Conservation (phyloP, 2,888 invertebrate genomes). For the Acrobasis consociella region DNA sequence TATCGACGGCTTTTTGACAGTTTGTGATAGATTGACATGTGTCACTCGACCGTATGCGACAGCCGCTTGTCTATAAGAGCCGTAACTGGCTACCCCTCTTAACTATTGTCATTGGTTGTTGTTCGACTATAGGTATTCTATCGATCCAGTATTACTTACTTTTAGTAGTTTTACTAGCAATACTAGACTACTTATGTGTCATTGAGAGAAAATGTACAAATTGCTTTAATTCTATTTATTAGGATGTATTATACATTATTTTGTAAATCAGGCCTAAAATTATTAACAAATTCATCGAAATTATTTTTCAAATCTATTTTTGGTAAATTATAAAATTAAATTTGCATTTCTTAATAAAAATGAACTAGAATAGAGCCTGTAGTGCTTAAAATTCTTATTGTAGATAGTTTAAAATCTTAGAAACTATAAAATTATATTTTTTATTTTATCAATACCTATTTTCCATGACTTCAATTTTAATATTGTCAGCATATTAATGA, state of each 20-base stretch:
- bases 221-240: slow-evolving; percentile 3
- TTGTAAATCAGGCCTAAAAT: neutral
- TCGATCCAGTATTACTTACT: slow-evolving; percentile 5
- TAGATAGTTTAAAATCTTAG: neutral
- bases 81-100: too few relatives aligned
- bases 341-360: neutral
- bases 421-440: neutral
- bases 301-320: slow-evolving; percentile 3
- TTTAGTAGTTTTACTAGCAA: neutral
- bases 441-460: too few relatives aligned
- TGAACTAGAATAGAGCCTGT: neutral
- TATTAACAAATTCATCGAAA: neutral
- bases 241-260: neutral
- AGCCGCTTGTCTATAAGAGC: too few relatives aligned
- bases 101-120: too few relatives aligned
- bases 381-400: neutral
- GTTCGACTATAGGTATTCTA: neutral
- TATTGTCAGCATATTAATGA: neutral
- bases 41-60: too few relatives aligned
- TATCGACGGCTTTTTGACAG: too few relatives aligned
- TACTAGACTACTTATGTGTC: neutral
- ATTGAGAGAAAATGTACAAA: slow-evolving; percentile 15
- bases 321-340: neutral
- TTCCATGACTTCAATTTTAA: neutral
- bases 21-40: too few relatives aligned